Evolutionary conservation across 1,140 invertebrate species (phyloP), one percentile per base, ranked within the genome.

Genomic region (Helicoverpa zea): DNA sequence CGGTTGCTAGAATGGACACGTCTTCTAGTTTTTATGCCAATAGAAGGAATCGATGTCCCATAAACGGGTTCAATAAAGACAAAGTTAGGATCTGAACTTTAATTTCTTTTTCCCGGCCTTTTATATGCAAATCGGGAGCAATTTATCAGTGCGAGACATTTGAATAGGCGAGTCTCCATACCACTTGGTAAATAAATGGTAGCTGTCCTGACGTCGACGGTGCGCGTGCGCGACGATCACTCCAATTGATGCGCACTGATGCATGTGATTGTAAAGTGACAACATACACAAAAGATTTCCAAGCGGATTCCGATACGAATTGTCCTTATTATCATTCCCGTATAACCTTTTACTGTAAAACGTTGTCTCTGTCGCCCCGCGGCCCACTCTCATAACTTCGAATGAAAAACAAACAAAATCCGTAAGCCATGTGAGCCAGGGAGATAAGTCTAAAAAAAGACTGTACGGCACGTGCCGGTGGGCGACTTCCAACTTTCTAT

Each of bases 41-140:
- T 61, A 51, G 51, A 73, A 70, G 18, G 35, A 79, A 73, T 73
- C 43, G 47, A 74, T 81, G 66, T 83, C 77, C 85, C 80, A 79
- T 81, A 81, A 84, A 82, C 79, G 73, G 72, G 16, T 81, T 86
- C 79, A 84, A 81, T 80, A 77, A 83, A 83, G 73, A 84, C 79
- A 85, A 87, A 87, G 78, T 89, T 86, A 86, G 81, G 77, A 82
- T 79, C 70, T 83, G 84, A 81, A 78, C 81, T 85, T 87, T 80
- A 87, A 83, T 83, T 86, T 85, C 80, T 87, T 87, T 87, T 86
- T 83, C 79, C 76, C 70, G 73, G 79, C 83, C 88, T 86, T 90
- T 91, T 86, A 89, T 89, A 90, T 90, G 89, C 88, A 89, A 91
- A 91, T 90, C 59, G 61, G 59, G 66, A 73, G 82, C 86, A 91